Base-by-base conservation (phyloP, 2,797 vertebrate genomes). In the Neoniphon sammara region DNA sequence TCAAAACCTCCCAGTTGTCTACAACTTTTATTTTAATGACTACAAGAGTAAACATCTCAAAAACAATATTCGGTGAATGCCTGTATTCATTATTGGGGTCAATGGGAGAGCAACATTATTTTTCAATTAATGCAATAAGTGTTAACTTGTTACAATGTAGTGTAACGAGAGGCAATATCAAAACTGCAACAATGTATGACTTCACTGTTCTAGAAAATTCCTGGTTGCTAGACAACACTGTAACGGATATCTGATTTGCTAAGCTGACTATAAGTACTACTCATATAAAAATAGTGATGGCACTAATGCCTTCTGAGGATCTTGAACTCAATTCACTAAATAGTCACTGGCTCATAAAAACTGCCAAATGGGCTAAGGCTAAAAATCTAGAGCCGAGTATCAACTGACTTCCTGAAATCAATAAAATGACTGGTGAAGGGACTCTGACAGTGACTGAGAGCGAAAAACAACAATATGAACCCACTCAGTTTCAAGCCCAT, bases 321-420 rank as follows among this genome's bases (percentile, higher is more conserved):
- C 46, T 5, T 47, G 46, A 50, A 50, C n/a, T 49, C 17, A n/a
- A 18, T 49, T 49, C 46, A 49, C n/a, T 17, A 15, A 54, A 25
- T 54, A 25, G 53, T 21, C 31, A 11, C 63, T 42, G 50, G n/a
- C 31, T 70, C 3, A 46, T 63, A 52, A 57, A 70, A 76, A 73
- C 6, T 1, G 6, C 7, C 27, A 27, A 52, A 68, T 27, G 17
- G 57, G 55, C n/a, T 5, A n/a, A 0, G 25, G 25, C 25, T 27
- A 27, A 27, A 27, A 49, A 20, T 10, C 47, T 50, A 50, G 53
- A 56, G 8, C 15, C 21, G 7, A 52, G n/a, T 46, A n/a, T 60
- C 36, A 73, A 61, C 4, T 47, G 21, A 39, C 15, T 75, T 54
- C 60, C 8, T 56, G 10, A 78, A 65, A 75, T 12, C 1, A 63